phyloP scores from a whole-genome alignment of 1,140 invertebrate species.

The Bombus polaris region DNA sequence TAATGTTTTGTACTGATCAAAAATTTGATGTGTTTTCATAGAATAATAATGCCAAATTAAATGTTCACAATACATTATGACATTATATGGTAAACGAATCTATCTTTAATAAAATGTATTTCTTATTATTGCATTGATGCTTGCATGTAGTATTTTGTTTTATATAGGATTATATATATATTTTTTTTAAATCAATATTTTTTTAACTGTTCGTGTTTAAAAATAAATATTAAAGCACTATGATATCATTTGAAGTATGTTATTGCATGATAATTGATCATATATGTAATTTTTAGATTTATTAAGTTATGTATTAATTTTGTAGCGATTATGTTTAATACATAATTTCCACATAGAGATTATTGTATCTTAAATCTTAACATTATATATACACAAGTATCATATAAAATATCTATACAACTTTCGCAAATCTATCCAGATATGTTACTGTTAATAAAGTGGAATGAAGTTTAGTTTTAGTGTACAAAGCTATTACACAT shows the following conservation, averaged over 20 bases:
- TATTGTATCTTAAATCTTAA: neutral
- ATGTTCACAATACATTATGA: slow-evolving; percentile 49
- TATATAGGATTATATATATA: neutral
- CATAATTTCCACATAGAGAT: neutral
- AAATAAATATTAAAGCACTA: slow-evolving; percentile 6
- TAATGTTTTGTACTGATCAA: slow-evolving; percentile 27
- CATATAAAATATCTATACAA: neutral
- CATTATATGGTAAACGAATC: slow-evolving; percentile 45
- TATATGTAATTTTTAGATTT: slow-evolving; percentile 18
- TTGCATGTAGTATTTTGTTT: slow-evolving; percentile 27
- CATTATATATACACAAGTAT: neutral
- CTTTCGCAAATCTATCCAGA: slow-evolving; percentile 22
- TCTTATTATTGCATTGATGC: slow-evolving; percentile 12
- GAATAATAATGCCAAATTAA: slow-evolving; percentile 35
- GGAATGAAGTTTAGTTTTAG: slow-evolving; percentile 3
- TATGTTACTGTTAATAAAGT: slow-evolving; percentile 9
- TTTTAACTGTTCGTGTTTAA: neutral
- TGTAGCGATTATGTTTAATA: neutral
- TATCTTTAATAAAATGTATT: slow-evolving; percentile 26
- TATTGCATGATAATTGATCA: slow-evolving; percentile 42
- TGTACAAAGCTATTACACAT: neutral
- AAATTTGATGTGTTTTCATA: slow-evolving; percentile 27
- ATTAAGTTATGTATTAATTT: slow-evolving; percentile 9
- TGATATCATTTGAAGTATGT: slow-evolving; percentile 13
- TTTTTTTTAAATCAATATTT: neutral